Conservation (phyloP, 2,797 vertebrate species). For the Peromyscus aztecus region DNA sequence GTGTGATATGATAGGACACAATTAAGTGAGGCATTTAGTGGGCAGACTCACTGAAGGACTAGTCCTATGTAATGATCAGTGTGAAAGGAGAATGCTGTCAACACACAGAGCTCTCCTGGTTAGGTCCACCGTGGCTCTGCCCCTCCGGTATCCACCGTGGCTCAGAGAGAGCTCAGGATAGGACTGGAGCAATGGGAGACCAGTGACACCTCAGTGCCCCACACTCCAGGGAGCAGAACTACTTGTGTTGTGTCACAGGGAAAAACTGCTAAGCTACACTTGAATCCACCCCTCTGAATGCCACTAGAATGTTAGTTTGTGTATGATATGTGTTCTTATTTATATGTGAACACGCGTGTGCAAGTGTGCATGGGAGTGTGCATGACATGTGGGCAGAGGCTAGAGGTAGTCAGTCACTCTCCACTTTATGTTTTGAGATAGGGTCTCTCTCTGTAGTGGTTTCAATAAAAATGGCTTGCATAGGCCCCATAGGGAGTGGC, state of each 20-base stretch:
- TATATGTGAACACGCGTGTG: neutral
- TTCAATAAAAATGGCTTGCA: neutral
- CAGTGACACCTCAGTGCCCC: neutral
- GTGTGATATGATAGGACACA: neutral
- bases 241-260: neutral
- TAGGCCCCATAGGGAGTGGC: neutral
- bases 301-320: neutral
- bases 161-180: neutral
- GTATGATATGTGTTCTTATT: neutral
- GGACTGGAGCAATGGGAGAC: neutral
- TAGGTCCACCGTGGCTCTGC: neutral
- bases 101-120: neutral
- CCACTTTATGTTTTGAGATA: neutral
- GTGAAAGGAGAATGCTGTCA: neutral
- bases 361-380: neutral
- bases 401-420: neutral
- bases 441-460: neutral
- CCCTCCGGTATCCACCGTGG: neutral
- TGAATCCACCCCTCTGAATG: neutral
- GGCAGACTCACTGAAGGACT: neutral
- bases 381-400: neutral
- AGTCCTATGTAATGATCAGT: neutral
- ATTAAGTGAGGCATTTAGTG: neutral
- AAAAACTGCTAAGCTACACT: fast-evolving
- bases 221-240: neutral